Evolutionary conservation across 1,140 invertebrate species (phyloP), one percentile per base, ranked within the genome.

Genomic region (Manduca sexta): DNA sequence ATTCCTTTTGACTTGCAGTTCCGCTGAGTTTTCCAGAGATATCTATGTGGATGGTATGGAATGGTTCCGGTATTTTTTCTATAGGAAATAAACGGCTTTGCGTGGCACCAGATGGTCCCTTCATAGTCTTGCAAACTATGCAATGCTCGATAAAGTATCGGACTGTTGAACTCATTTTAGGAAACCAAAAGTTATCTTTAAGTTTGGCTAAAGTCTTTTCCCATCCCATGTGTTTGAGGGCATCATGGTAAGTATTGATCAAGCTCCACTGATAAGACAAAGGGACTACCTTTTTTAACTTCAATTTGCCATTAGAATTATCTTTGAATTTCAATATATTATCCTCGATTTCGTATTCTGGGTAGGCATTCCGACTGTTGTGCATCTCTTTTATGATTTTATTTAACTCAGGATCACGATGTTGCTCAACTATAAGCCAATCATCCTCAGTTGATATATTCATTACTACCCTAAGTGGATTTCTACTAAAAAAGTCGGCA

Each of bases 11-110:
- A 42, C 12, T 15, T 12, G 35, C 4, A 21, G 43, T 40, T 2
- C 56, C 52, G 14, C 52, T 61, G 8, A 74, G 50, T 43, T 59
- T 57, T 8, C 69, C 72, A 3, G 60, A 35, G 10, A 57, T 46
- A 52, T 73, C 69, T 8, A 62, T 50, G 34, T 75, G 69, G 6
- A 73, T 26, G 1, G 59, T 63, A 21, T 69, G 57, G 10, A 60
- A 66, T 8, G 70, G 62, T 30, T 39, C 48, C 3, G 58, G 1
- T 10, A 49, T 2, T 48, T 71, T 66, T 14, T 49, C 41, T 2
- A 66, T 66, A 2, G 59, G 52, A 35, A 62, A 52, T 1, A 65
- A 38, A 15, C 21, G 3, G 12, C 26, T 35, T 46, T 58, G 62
- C 26, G 2, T 34, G n/a, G 33, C 33, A 11, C 62, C 58, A 2